A percentile compares a stretch with the other conserved stretches of the same genome.
These are phyloP conservation scores for Trichopoda pennipes DNA, from an alignment of 2,888 invertebrate genomes.

Conservation along the genomic window DNA sequence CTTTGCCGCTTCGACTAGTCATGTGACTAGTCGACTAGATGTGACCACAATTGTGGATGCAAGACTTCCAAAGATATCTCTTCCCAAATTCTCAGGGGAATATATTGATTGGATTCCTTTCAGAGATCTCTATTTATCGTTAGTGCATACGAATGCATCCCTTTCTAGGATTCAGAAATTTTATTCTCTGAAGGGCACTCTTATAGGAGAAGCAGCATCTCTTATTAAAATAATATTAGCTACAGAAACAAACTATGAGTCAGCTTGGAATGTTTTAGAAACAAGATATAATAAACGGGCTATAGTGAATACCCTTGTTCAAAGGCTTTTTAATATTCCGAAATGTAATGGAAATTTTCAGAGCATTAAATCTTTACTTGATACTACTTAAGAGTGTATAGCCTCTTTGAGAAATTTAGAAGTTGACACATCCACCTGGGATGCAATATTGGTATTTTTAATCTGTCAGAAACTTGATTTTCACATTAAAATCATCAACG, in stretches of 20 bases:
- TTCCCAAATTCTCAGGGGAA: too few species aligned
- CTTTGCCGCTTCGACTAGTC: too few species aligned
- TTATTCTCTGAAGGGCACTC: slow-evolving; percentile 28
- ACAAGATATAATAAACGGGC: slow-evolving; percentile 29
- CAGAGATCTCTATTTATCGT: too few species aligned
- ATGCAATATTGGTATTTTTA: too few species aligned
- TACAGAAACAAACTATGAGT: slow-evolving; percentile 42
- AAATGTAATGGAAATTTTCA: slow-evolving; percentile 23
- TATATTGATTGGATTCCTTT: too few species aligned
- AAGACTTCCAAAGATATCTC: slow-evolving; percentile 28
- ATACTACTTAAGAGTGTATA: slow-evolving; percentile 41
- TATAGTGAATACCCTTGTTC: slow-evolving; percentile 2
- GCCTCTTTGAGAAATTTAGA: slow-evolving; percentile 25
- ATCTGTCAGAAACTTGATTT: background rate
- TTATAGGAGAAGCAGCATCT: slow-evolving; percentile 35
- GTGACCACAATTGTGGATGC: too few species aligned
- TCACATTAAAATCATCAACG: too few species aligned
- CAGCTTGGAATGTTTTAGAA: slow-evolving; percentile 32
- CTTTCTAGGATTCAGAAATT: slow-evolving; percentile 32
- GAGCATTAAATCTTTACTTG: slow-evolving; percentile 24
- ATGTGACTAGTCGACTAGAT: too few species aligned
- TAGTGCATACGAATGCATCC: slow-evolving; percentile 27
- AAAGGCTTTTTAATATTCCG: slow-evolving; percentile 22
- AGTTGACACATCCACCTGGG: too few species aligned
- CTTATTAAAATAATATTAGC: slow-evolving; percentile 29